These are phyloP conservation scores for Busseola fusca DNA, from an alignment of 2,888 invertebrate species.

Conservation along the genomic window DNA sequence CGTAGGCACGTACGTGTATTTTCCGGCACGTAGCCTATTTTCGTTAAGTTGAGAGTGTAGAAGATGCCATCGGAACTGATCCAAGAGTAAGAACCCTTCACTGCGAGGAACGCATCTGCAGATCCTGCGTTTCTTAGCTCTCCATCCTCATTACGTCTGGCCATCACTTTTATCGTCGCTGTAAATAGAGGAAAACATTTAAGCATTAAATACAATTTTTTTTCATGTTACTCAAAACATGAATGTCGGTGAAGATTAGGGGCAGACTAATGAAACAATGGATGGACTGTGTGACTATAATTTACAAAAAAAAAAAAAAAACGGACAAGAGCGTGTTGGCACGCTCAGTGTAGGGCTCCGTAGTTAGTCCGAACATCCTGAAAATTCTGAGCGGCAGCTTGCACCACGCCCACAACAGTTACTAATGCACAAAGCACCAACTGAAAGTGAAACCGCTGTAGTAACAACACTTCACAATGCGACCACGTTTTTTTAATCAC, in stretches of 20 bases:
- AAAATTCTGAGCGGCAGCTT: conserved; percentile 71
- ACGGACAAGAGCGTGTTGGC: too few species aligned
- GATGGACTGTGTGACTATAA: not conserved
- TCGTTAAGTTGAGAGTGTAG: conserved; percentile 85
- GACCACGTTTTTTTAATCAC: conserved; percentile 33
- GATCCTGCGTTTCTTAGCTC: conserved; percentile 84
- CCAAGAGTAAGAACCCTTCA: conserved; percentile 87
- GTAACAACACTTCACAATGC: conserved; percentile 32
- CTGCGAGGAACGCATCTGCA: conserved; percentile 85
- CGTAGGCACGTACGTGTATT: too few species aligned
- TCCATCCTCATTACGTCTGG: conserved; percentile 85
- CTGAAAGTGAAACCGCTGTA: conserved; percentile 68
- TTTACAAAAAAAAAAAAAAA: too few species aligned
- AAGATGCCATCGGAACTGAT: conserved; percentile 84
- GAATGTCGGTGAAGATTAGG: not conserved
- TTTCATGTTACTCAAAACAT: not conserved
- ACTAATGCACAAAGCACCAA: conserved; percentile 81
- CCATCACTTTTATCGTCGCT: conserved; percentile 88
- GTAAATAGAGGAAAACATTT: conserved; percentile 39
- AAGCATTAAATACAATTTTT: not conserved
- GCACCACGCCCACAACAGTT: conserved; percentile 66
- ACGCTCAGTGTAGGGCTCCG: too few species aligned
- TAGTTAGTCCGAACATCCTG: conserved; percentile 65
- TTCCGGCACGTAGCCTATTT: too few species aligned
- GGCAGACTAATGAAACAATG: not conserved